Conservation (phyloP, 2,797 vertebrate species). For the Phrynocephalus forsythii region DNA sequence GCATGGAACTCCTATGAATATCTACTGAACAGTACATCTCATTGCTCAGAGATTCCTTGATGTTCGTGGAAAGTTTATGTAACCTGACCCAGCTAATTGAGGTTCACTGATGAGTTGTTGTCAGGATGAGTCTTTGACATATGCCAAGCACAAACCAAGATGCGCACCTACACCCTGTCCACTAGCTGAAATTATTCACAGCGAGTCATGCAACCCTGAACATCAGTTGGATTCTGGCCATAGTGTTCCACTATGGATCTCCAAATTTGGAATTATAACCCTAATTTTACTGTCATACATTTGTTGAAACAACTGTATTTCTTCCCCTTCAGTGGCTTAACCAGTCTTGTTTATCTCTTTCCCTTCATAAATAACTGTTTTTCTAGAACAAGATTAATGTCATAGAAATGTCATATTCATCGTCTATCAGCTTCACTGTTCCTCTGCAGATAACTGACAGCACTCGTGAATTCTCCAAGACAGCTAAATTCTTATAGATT, state of each 20-base stretch:
- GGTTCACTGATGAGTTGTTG: too few relatives aligned
- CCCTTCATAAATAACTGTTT: neutral
- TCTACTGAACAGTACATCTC: neutral
- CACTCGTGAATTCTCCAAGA: neutral
- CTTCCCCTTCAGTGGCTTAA: neutral
- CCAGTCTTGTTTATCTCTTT: neutral
- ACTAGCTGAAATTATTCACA: too few relatives aligned
- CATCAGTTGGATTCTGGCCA: too few relatives aligned
- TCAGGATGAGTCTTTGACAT: too few relatives aligned
- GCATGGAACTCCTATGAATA: neutral
- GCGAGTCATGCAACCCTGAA: too few relatives aligned
- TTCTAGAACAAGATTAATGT: neutral
- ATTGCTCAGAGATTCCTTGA: too few relatives aligned
- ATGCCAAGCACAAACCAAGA: too few relatives aligned
- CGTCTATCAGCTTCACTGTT: neutral
- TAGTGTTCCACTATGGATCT: neutral
- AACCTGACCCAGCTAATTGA: too few relatives aligned
- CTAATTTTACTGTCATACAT: neutral
- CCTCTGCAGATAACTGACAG: neutral
- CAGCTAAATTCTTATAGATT: too few relatives aligned
- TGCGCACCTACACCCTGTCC: too few relatives aligned
- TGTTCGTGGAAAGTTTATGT: too few relatives aligned
- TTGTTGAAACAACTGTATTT: neutral
- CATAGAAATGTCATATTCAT: neutral
- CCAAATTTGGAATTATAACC: neutral